Percentiles rank a stretch among this genome's conserved stretches.
Conservation (phyloP, 2,888 invertebrate species). For the Barypeithes pellucidus region DNA sequence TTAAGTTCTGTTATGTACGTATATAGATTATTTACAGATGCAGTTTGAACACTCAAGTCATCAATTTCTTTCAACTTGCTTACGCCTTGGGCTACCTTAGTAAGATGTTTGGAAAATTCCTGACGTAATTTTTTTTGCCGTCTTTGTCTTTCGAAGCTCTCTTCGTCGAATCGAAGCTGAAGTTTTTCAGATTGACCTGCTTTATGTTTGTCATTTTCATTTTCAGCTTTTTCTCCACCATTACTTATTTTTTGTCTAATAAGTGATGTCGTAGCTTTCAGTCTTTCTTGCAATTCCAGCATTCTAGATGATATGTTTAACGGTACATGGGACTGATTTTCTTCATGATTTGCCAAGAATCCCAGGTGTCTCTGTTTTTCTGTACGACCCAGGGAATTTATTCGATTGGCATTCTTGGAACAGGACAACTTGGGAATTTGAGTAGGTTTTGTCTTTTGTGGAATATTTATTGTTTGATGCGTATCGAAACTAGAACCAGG, state of each 20-base stretch:
- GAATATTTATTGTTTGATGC: not conserved
- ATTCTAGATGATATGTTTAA: constrained; percentile 47
- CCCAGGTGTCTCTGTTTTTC: constrained; percentile 10
- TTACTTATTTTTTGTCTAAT: constrained; percentile 46
- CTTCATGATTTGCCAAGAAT: not conserved
- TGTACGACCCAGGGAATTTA: not conserved
- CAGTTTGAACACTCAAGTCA: constrained; percentile 13
- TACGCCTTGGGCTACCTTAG: constrained; percentile 24
- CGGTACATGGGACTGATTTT: not conserved
- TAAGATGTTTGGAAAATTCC: constrained; percentile 34
- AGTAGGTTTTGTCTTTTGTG: constrained; percentile 31
- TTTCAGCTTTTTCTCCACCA: not conserved
- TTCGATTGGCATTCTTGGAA: constrained; percentile 18
- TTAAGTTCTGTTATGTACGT: constrained; percentile 44
- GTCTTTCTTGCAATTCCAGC: constrained; percentile 47
- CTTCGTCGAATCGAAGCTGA: constrained; percentile 23
- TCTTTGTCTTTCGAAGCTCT: constrained; percentile 9
- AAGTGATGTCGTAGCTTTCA: constrained; percentile 50
- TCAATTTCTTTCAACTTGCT: constrained; percentile 14
- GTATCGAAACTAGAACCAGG: not conserved
- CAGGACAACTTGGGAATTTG: constrained; percentile 48
- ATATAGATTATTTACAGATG: constrained; percentile 47
- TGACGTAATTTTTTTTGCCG: constrained; percentile 23
- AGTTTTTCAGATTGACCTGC: constrained; percentile 27
- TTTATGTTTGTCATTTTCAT: constrained; percentile 7